Evolutionary conservation across 92 coral and sea anemone species (phyloP).

Genomic region (Phenganax subtilis): DNA sequence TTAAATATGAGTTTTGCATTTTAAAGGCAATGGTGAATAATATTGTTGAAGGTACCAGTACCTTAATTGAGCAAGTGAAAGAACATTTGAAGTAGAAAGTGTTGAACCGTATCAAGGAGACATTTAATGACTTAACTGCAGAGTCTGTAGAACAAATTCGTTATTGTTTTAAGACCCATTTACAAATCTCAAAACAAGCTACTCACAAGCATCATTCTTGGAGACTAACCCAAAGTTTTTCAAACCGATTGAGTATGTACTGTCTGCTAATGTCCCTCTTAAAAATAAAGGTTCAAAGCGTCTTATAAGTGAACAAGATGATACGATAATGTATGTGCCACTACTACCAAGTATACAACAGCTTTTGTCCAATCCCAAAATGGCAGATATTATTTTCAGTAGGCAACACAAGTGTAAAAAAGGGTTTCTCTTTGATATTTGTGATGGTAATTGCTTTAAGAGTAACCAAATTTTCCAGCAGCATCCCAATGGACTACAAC

Average conservation of each 20-base stretch:
- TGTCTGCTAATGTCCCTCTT: not conserved
- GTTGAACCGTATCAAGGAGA: not conserved
- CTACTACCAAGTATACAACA: slow-evolving; percentile 13
- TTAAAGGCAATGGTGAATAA: slow-evolving; percentile 1
- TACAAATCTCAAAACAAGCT: slow-evolving; percentile 1
- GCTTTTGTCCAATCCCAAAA: slow-evolving; percentile 6
- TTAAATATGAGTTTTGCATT: too few relatives aligned
- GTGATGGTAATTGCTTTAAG: slow-evolving; percentile 13
- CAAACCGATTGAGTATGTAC: slow-evolving; percentile 3
- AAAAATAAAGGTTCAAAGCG: slow-evolving; percentile 16
- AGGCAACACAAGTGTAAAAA: not conserved
- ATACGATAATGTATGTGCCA: not conserved
- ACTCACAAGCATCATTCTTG: not conserved
- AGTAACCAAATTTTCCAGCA: slow-evolving; percentile 2
- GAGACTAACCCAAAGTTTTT: not conserved
- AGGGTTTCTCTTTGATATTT: too few relatives aligned
- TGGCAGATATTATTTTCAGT: not conserved
- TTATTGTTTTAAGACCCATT: slow-evolving; percentile 25
- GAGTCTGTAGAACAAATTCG: slow-evolving; percentile 19
- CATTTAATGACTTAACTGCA: not conserved
- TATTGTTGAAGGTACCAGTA: not conserved
- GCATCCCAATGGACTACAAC: slow-evolving; percentile 17
- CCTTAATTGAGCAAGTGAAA: slow-evolving; percentile 13
- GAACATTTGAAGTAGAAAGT: slow-evolving; percentile 18
- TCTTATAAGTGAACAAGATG: slow-evolving; percentile 18